Percentiles rank a stretch among this genome's conserved stretches.
These are phyloP conservation scores for Cossypha niveicapilla DNA, from an alignment of 2,797 vertebrate genomes.

Conservation along the genomic window DNA sequence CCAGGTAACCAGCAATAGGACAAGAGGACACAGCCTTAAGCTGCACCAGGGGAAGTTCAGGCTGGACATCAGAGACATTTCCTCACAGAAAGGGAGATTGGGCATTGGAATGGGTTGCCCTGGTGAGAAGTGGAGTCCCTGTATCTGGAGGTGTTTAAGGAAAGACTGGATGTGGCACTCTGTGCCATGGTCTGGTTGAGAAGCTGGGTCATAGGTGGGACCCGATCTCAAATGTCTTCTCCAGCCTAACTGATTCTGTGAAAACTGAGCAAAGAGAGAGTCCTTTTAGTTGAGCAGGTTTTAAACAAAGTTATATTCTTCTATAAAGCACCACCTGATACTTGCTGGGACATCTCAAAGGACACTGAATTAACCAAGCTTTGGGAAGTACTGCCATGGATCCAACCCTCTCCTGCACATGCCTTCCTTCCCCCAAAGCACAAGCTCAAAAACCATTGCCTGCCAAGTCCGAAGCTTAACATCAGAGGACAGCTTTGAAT, in stretches of 20 bases:
- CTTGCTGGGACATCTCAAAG: neutral
- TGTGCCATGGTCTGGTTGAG: no score
- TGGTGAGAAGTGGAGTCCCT: neutral
- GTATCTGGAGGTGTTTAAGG: neutral
- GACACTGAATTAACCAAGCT: neutral
- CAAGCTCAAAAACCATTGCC: neutral
- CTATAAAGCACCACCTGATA: neutral
- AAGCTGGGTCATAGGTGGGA: neutral
- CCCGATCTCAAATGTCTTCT: neutral
- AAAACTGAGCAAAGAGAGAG: neutral
- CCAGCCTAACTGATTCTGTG: neutral
- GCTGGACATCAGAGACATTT: neutral
- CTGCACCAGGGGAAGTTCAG: no score
- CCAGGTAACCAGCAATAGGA: neutral
- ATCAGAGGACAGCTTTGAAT: neutral
- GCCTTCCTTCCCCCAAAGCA: neutral
- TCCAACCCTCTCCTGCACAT: neutral
- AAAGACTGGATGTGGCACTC: neutral
- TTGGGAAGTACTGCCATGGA: neutral
- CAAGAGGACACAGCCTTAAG: neutral
- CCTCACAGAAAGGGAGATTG: rapidly evolving
- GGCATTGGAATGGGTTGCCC: neutral
- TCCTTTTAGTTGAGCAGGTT: neutral
- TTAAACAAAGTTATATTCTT: neutral
- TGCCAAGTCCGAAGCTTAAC: neutral